Conservation (phyloP, 2,888 invertebrate genomes). For the Neocrepidodera transversa region DNA sequence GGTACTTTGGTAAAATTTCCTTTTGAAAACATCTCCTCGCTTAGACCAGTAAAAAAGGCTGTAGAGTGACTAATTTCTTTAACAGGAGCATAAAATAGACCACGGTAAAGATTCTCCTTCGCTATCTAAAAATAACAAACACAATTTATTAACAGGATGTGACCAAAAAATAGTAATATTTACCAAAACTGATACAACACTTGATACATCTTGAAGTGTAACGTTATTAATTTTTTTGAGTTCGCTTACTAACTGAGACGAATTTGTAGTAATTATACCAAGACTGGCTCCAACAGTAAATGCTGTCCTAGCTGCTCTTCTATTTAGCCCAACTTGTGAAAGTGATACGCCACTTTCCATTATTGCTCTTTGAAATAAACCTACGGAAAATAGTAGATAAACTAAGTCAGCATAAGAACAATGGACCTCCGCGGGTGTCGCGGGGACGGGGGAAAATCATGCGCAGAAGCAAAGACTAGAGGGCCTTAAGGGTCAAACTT, state of each 20-base stretch:
- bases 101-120: slow-evolving; percentile 12
- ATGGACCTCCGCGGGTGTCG: too few relatives aligned
- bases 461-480: too few relatives aligned
- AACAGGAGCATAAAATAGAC: slow-evolving; percentile 24
- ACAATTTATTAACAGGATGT: too few relatives aligned
- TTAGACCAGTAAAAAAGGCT: slow-evolving; percentile 21
- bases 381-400: too few relatives aligned
- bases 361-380: slow-evolving; percentile 29
- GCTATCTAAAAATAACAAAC: slow-evolving; percentile 12
- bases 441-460: too few relatives aligned
- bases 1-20: slow-evolving; percentile 26
- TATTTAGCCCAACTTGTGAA: slow-evolving; percentile 19
- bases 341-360: slow-evolving; percentile 34
- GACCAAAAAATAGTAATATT: neutral
- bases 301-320: slow-evolving; percentile 18
- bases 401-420: too few relatives aligned
- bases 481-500: too few relatives aligned
- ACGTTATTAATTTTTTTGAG: slow-evolving; percentile 15
- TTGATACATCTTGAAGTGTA: slow-evolving; percentile 7
- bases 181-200: neutral
- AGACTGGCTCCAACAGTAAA: slow-evolving; percentile 21
- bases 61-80: slow-evolving; percentile 18
- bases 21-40: slow-evolving; percentile 20
- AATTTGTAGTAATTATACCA: slow-evolving; percentile 10
- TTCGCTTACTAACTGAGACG: slow-evolving; percentile 8